These are phyloP conservation scores for Schmidtea mediterranea DNA, from an alignment of 1,140 invertebrate genomes.

Conservation along the genomic window DNA sequence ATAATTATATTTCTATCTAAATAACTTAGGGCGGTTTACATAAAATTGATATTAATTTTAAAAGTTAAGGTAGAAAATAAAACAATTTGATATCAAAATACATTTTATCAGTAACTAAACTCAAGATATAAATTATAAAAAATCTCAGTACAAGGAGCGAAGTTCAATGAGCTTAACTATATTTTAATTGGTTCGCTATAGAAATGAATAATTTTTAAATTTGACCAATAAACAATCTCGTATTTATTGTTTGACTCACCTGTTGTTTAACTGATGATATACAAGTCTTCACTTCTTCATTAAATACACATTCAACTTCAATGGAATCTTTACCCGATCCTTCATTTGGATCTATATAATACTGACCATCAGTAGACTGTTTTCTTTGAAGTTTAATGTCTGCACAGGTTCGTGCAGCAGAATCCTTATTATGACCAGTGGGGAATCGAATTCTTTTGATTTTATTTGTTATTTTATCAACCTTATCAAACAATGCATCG, in stretches of 20 bases:
- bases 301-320: neutral
- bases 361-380: neutral
- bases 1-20: too few species aligned
- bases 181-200: too few species aligned
- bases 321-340: neutral
- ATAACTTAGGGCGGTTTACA: too few species aligned
- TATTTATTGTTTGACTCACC: neutral
- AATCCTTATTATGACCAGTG: neutral
- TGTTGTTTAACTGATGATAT: neutral
- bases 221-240: too few species aligned
- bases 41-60: too few species aligned
- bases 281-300: neutral
- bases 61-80: too few species aligned
- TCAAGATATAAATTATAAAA: too few species aligned
- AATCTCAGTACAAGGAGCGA: too few species aligned
- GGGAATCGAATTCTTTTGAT: neutral
- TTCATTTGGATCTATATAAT: constrained; percentile 5
- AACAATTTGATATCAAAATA: too few species aligned
- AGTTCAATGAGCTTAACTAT: too few species aligned
- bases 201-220: too few species aligned
- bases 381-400: neutral
- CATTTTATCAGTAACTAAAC: too few species aligned
- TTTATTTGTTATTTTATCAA: neutral
- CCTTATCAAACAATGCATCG: neutral
- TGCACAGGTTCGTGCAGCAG: neutral